Evolutionary conservation across 2,113 vertebrate species (phyloP).

Genomic region (Tragelaphus buxtoni): DNA sequence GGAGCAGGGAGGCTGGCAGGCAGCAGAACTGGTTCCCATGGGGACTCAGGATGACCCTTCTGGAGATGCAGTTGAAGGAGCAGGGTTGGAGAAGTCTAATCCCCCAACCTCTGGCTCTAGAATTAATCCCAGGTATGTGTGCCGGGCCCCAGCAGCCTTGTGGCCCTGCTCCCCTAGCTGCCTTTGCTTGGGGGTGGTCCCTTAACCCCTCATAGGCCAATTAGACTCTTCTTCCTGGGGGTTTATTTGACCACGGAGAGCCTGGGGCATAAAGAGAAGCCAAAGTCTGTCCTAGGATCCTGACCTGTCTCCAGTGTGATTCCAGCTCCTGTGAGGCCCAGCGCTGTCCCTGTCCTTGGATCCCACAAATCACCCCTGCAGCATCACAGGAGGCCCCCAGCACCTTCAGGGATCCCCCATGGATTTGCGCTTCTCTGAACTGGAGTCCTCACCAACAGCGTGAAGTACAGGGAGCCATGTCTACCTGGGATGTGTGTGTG

Average conservation of each 20-base stretch:
- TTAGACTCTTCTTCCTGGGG: neutral
- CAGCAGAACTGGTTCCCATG: neutral
- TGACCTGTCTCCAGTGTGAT: neutral
- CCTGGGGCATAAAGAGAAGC: neutral
- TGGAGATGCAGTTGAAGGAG: neutral
- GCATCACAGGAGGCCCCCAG: neutral
- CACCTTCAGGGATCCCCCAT: neutral
- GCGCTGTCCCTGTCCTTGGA: too few species aligned
- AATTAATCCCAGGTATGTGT: neutral
- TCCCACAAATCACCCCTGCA: neutral
- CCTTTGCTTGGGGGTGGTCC: neutral
- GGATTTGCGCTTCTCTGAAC: neutral
- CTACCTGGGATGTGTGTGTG: neutral
- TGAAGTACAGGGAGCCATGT: neutral
- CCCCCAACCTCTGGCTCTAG: neutral
- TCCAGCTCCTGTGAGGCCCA: neutral
- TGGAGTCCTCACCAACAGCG: neutral
- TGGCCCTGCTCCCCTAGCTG: neutral
- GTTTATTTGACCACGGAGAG: neutral
- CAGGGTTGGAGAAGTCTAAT: neutral
- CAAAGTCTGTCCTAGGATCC: neutral
- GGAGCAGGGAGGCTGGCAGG: neutral
- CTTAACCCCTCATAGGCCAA: neutral
- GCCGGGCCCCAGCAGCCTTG: too few species aligned
- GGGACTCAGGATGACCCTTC: neutral